A percentile compares a stretch with the other conserved stretches of the same genome.
phyloP scores from a whole-genome alignment of 2,888 invertebrate genomes.

The Chalcis sispes region DNA sequence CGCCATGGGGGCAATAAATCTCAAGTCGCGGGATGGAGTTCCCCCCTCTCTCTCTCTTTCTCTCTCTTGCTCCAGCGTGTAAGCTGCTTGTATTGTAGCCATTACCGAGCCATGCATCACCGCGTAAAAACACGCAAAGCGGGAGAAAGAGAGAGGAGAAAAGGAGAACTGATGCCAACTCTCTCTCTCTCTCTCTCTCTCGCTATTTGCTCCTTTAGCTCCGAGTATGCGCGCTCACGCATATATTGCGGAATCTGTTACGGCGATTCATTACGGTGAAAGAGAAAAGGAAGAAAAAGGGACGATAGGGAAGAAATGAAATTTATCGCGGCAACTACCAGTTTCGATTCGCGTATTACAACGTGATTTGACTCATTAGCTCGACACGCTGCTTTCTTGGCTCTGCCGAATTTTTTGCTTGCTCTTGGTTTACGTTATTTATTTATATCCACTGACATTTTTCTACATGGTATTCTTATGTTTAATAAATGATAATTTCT shows the following conservation, averaged over 20 bases:
- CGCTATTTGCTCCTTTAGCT: too few relatives aligned
- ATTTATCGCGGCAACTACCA: slow-evolving; percentile 37
- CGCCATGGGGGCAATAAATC: slow-evolving; percentile 74
- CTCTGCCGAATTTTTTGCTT: too few relatives aligned
- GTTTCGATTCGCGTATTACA: slow-evolving; percentile 37
- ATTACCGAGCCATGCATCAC: slow-evolving; percentile 76
- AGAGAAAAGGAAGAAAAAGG: slow-evolving; percentile 11
- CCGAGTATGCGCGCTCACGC: not conserved
- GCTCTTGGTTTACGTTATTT: too few relatives aligned
- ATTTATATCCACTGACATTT: too few relatives aligned
- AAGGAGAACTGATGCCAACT: too few relatives aligned
- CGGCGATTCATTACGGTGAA: slow-evolving; percentile 39
- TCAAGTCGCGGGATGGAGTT: slow-evolving; percentile 70
- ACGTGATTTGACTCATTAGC: not conserved
- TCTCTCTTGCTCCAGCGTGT: slow-evolving; percentile 57
- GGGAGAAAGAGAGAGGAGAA: slow-evolving; percentile 22
- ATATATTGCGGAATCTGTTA: slow-evolving; percentile 39
- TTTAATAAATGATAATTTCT: too few relatives aligned
- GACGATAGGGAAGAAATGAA: slow-evolving; percentile 32
- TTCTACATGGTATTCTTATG: too few relatives aligned
- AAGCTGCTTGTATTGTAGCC: slow-evolving; percentile 75
- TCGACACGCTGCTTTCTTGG: too few relatives aligned
- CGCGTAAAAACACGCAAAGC: slow-evolving; percentile 65
- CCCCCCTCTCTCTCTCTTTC: slow-evolving; percentile 60
- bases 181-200: not conserved